These are phyloP conservation scores for Taurulus bubalis DNA, from an alignment of 2,113 vertebrate species.

Conservation along the genomic window DNA sequence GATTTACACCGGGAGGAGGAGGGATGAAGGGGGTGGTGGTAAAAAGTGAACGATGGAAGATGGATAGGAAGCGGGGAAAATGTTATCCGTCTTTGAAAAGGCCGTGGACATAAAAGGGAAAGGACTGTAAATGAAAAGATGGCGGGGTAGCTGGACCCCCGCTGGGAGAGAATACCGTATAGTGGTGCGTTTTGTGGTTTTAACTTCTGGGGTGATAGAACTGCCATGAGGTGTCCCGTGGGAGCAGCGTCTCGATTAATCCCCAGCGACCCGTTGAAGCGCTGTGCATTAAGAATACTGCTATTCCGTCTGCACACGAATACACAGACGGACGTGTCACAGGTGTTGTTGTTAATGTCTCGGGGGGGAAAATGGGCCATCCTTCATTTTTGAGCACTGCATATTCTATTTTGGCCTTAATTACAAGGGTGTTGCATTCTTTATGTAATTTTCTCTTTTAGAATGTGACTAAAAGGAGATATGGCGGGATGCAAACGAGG, in stretches of 20 bases:
- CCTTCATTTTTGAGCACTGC: too few species aligned
- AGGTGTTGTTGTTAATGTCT: too few species aligned
- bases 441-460: too few species aligned
- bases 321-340: too few species aligned
- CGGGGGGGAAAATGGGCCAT: too few species aligned
- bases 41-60: slow-evolving; percentile 67
- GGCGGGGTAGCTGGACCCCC: slow-evolving; percentile 6
- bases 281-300: neutral
- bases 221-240: neutral
- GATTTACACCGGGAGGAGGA: slow-evolving; percentile 60
- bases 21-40: slow-evolving; percentile 38
- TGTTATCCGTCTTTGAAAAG: slow-evolving; percentile 58
- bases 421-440: too few species aligned
- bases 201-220: neutral
- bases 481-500: neutral
- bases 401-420: too few species aligned
- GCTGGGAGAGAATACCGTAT: slow-evolving; percentile 1
- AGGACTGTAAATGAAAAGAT: slow-evolving; percentile 44
- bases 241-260: neutral
- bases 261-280: too few species aligned
- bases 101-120: slow-evolving; percentile 35
- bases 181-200: neutral
- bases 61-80: slow-evolving; percentile 53
- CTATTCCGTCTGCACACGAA: too few species aligned
- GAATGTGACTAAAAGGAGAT: too few species aligned